Conservation (phyloP, 2,113 vertebrate species). For the Seriola quinqueradiata region DNA sequence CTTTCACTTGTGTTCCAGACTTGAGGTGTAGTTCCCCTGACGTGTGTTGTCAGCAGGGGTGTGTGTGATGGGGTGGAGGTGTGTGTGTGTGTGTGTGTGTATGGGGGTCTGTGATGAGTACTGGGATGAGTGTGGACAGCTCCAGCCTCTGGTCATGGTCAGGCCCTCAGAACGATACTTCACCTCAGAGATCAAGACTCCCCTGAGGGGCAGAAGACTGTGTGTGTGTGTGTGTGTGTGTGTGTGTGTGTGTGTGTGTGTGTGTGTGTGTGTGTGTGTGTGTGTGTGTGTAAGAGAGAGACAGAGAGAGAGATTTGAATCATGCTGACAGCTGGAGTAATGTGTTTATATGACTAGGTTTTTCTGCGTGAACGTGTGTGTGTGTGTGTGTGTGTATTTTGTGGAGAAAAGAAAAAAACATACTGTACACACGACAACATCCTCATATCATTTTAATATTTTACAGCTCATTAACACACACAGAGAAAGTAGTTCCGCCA, state of each 20-base stretch:
- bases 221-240: neutral
- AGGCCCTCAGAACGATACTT: conserved; percentile 1
- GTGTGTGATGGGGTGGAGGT: neutral
- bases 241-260: neutral
- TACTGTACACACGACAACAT: too few species aligned
- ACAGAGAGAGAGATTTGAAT: neutral
- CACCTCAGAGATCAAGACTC: conserved; percentile 12
- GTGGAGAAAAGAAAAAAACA: too few species aligned
- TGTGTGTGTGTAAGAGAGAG: too few species aligned
- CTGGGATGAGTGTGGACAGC: conserved; percentile 13
- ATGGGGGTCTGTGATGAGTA: neutral
- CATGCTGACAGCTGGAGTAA: neutral
- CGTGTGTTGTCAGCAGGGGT: neutral
- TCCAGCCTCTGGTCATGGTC: neutral
- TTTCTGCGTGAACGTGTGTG: neutral
- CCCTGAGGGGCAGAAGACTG: neutral
- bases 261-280: too few species aligned
- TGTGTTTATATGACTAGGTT: neutral
- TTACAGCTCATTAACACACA: neutral
- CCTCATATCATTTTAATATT: too few species aligned
- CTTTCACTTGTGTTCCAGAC: neutral
- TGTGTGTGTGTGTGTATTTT: neutral
- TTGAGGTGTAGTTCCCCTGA: neutral
- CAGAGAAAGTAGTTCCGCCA: too few species aligned
- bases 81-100: too few species aligned